Base-by-base conservation (phyloP, 1,140 invertebrate genomes). In the Philopotamus ludificatus region DNA sequence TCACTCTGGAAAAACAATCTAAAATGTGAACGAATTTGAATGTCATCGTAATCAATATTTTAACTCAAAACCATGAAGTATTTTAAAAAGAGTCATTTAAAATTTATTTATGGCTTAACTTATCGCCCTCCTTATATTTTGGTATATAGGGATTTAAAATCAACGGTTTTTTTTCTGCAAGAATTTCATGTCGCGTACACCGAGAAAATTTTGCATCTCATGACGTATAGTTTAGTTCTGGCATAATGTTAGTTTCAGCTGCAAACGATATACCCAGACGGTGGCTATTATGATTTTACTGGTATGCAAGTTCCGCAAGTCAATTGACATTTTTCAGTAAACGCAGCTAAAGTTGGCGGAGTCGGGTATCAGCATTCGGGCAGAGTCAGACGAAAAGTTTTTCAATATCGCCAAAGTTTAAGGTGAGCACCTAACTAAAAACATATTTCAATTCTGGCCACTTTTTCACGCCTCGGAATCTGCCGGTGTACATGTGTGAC, bases 391-490 rank as follows among this genome's bases (percentile, higher is more conserved):
- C 18, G 61, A 58, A 68, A 68, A 68, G 66, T 68, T 68, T 68
- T 68, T 68, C 66, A 68, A 68, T 68, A 68, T 68, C 66, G 61
- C 25, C 41, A 41, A 61, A 68, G 41, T 63, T 68, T 28, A 22
- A 55, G 28, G 53, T 25, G n/a, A 23, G 34, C 39, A 64, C 66
- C 66, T 64, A 64, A 64, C 61, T 68, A 64, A 68, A 68, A 68
- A 60, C 28, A 68, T 68, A 68, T 68, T 64, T 67, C 59, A 67
- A 63, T 67, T 67, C 59, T 63, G 23, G 57, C 54, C 51, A 53
- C 34, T 49, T 49, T 49, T 61, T 53, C 50, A 53, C 22, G 12
- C 59, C 25, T 12, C 1, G 12, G 16, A 22, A 50, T 55, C 26
- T 9, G 41, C 51, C 3, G 12, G 3, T 53, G 21, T 53, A 23